Base-by-base conservation (phyloP, 92 coral and sea anemone genomes). In the Chrysogorgia sp. region DNA sequence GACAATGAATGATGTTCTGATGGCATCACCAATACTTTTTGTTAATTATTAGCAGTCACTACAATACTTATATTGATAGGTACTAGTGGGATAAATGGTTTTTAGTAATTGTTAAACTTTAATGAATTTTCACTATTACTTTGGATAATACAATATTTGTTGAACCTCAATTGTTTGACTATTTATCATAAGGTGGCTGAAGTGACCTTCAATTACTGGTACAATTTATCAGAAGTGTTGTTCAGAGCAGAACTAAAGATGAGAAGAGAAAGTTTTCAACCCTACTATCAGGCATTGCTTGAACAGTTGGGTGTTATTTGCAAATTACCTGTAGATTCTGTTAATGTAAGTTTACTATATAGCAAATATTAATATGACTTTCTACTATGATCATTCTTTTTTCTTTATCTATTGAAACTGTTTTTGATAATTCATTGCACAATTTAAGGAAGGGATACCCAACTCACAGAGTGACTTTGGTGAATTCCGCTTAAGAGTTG, bases 201-300 rank as follows among this genome's bases (percentile, higher is more conserved):
- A 79, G 91, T 96, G 45, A 96, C 99, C n/a, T 96, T 96, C 74
- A 96, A 96, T 71, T 96, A 90, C 85, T 96, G 99, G 99, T 96
- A 96, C 76, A 93, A 92, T 58, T 71, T 96, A 41, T 91, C 99
- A 0, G 99, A 96, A 63, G 92, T 96, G 13, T 47, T 96, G 56
- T 96, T 75, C 76, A 83, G 92, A 59, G 85, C 71, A 17, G 89
- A 88, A 31, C 67, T 89, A 62, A 85, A 83, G 13, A 64, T 69
- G 25, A 85, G 92, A 71, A 74, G 77, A 58, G 82, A 81, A 20
- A 58, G 88, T 56, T 96, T 96, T 66, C 84, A 86, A 70, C 97
- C 97, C 0, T 96, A 96, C 71, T 80, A 92, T 80, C 92, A 85
- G 68, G 91, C 87, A 30, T 86, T 96, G 53, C 71, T 89, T 70